Percentiles rank a stretch among this genome's conserved stretches.
Conservation (phyloP, 2,888 invertebrate species). For the Drosophila planitibia region DNA sequence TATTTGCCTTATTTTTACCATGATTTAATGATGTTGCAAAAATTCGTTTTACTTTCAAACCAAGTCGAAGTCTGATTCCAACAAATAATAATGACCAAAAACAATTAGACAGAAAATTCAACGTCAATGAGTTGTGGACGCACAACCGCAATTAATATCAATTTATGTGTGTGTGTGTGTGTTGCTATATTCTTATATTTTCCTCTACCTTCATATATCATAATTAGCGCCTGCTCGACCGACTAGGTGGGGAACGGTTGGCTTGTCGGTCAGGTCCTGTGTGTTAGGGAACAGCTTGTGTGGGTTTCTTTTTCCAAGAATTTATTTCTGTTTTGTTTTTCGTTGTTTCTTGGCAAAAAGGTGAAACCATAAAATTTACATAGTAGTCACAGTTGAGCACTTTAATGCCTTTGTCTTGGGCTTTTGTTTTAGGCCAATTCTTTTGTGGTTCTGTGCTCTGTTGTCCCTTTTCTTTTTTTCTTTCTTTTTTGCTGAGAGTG, state of each 20-base stretch:
- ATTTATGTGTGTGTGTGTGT: constrained; percentile 53
- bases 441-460: constrained; percentile 42
- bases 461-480: constrained; percentile 36
- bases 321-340: constrained; percentile 14
- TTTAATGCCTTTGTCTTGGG: constrained; percentile 59
- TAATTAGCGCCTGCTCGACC: constrained; percentile 59
- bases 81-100: constrained; percentile 61
- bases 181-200: constrained; percentile 54
- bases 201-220: constrained; percentile 67
- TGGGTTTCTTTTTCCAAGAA: constrained; percentile 8
- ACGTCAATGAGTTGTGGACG: constrained; percentile 46
- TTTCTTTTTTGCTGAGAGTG: constrained; percentile 16
- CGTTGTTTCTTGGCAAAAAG: constrained; percentile 29
- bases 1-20: constrained; percentile 52
- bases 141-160: constrained; percentile 73
- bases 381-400: constrained; percentile 57
- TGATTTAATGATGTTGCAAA: constrained; percentile 59
- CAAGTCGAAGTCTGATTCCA: constrained; percentile 1
- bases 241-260: not conserved
- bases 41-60: constrained; percentile 44
- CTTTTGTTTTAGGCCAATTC: constrained; percentile 56
- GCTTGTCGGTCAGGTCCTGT: constrained; percentile 4
- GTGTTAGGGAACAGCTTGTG: not conserved
- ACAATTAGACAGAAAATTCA: constrained; percentile 64
- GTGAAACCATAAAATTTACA: constrained; percentile 66